Conservation (phyloP, 2,888 invertebrate species). For the Agrochola lychnidis region DNA sequence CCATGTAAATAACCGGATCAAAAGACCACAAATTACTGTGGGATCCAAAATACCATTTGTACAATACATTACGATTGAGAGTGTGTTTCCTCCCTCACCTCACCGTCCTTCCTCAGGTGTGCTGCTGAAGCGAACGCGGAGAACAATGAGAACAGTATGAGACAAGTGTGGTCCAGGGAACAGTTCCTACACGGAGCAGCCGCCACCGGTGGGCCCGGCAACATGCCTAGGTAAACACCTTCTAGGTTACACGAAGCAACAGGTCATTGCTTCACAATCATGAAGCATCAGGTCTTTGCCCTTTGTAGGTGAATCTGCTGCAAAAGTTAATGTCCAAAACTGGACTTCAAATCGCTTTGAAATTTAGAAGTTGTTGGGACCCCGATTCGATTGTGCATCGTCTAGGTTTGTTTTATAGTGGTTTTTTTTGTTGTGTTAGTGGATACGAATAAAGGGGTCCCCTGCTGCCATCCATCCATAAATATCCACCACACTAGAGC, state of each 20-base stretch:
- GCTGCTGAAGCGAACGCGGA: slow-evolving; percentile 71
- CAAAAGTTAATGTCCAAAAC: background rate
- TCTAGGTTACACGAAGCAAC: slow-evolving; percentile 9
- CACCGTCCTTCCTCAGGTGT: slow-evolving; percentile 63
- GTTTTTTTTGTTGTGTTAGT: background rate
- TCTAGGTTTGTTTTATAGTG: background rate
- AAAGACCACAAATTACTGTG: slow-evolving; percentile 44
- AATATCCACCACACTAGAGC: background rate
- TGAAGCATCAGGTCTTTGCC: background rate
- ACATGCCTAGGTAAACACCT: slow-evolving; percentile 70
- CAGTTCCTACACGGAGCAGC: slow-evolving; percentile 94
- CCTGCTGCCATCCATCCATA: background rate
- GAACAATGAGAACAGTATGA: slow-evolving; percentile 68
- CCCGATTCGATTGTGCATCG: background rate
- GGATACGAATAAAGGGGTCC: background rate
- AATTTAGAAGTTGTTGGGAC: background rate
- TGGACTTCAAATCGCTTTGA: background rate
- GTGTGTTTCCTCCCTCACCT: slow-evolving; percentile 54
- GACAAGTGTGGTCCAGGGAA: slow-evolving; percentile 93
- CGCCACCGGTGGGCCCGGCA: slow-evolving; percentile 92
- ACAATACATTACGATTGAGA: slow-evolving; percentile 43
- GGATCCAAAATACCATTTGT: slow-evolving; percentile 48
- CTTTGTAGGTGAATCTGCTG: background rate
- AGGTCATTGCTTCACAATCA: background rate
- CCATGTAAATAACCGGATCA: slow-evolving; percentile 37